Base-by-base conservation (phyloP, 1,140 invertebrate genomes). In the Cephus cinctus region DNA sequence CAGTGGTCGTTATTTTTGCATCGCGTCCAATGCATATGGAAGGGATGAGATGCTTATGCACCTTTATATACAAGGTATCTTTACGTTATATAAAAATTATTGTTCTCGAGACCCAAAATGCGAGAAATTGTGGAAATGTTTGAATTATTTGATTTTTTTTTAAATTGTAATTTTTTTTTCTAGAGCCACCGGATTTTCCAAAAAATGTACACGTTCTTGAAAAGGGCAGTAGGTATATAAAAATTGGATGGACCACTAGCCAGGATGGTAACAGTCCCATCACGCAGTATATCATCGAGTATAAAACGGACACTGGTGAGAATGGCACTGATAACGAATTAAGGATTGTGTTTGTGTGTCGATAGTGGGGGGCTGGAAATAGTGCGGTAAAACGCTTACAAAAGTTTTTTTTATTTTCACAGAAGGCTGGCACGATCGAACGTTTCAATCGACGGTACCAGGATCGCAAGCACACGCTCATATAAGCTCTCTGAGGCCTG, bases 21-120 rank as follows among this genome's bases (percentile, higher is more conserved):
- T 85, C 41, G 92, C 91, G 1, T 87, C 85, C 45, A 98, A 97
- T 76, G 81, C 86, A 32, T 93, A 94, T 63, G 94, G 94, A 15
- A 86, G 88, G 56, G 94, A 96, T 63, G 87, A 94, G 67, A 92
- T 94, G 82, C 86, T 86, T 16, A 92, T 95, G 65, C 88, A 93
- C 61, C 80, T 98, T 6, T 87, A 92, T 38, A 90, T 97, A 6
- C 92, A 96, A 85, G 94, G 86, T 87, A 67, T 32, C 36, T 45
- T 44, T 19, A 47, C 20, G 11, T 31, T 16, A 3, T 27, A 25
- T 25, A 35, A 47, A 39, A 22, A 38, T 34, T 40, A 11, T 12
- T 16, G 21, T 8, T 40, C 5, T 40, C 8, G 15, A 19, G 16
- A n/a, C n/a, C n/a, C n/a, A n/a, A n/a, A n/a, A n/a, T n/a, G n/a